Evolutionary conservation across 2,888 invertebrate species (phyloP), one percentile per base, ranked within the genome.

Genomic region (Platerodrilus igneus): DNA sequence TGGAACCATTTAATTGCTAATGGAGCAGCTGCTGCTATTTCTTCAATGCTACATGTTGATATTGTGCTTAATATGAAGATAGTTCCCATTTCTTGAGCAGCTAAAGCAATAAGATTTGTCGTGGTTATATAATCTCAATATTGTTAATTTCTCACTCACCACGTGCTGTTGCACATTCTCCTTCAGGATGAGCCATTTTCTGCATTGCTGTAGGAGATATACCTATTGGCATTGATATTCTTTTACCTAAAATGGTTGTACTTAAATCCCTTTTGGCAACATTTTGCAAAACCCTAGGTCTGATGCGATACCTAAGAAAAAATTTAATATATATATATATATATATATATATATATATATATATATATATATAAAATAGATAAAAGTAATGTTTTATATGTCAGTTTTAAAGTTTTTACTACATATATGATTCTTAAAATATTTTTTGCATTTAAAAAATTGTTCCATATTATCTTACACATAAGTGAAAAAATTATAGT

Each of bases 141-240:
- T 19, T 27, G 7, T 17, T 11, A 10, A 10, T 17, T 21, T n/a
- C n/a, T n/a, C 23, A 13, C 21, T 8, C 68, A 86, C 87, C 88
- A 77, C 70, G 79, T 2, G 78, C 89, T 64, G 80, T 89, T 30
- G 85, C 92, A 45, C 81, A 68, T 71, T 94, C 94, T 4, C 94
- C 94, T 10, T 89, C 85, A 0, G 84, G 79, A 70, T 92, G 88
- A 0, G 92, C 92, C 86, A 94, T 83, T 56, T 78, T 77, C 65
- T 93, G 92, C 87, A 92, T 89, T 0, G 92, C 93, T 2, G 90
- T 84, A 1, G 94, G 92, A 1, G 92, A 81, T 43, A 93, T 77
- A 5, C 89, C 92, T 20, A 88, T 61, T 0, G 89, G 88, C 70
- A 87, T 78, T 2, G 79, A 70, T 1, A 88, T 69, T 39, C 70